These are phyloP conservation scores for Apeltes quadracus DNA, from an alignment of 2,113 vertebrate genomes.

Conservation along the genomic window DNA sequence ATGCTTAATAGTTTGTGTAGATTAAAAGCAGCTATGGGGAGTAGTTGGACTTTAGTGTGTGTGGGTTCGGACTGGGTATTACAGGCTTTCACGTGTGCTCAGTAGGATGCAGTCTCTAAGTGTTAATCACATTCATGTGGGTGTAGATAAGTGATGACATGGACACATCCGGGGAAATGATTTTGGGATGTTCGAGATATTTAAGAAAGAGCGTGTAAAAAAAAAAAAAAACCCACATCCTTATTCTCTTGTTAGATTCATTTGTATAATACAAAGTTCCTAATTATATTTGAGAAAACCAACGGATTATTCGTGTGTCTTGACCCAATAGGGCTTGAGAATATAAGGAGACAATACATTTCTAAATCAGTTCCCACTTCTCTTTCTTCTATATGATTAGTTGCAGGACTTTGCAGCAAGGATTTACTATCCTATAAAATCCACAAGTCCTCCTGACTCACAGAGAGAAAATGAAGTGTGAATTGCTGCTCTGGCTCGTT, in stretches of 20 bases:
- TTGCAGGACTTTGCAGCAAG: constrained; percentile 36
- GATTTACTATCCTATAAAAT: constrained; percentile 72
- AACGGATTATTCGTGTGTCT: neutral
- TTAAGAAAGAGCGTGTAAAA: neutral
- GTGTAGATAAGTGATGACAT: constrained; percentile 38
- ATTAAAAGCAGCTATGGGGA: constrained; percentile 69
- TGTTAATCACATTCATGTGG: constrained; percentile 27
- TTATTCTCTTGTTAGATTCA: neutral
- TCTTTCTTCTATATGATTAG: constrained; percentile 13
- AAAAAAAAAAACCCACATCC: constrained; percentile 3
- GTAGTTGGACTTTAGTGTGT: constrained; percentile 36
- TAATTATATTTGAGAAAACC: neutral
- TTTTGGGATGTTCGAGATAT: neutral
- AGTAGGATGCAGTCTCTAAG: constrained; percentile 25
- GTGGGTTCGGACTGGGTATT: constrained; percentile 44
- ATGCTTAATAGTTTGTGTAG: constrained; percentile 71
- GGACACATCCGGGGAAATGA: constrained; percentile 8
- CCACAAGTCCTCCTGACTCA: constrained; percentile 52
- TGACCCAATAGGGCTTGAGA: neutral
- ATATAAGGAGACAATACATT: neutral
- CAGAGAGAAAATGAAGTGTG: constrained; percentile 67
- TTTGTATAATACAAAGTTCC: neutral
- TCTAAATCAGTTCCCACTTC: neutral
- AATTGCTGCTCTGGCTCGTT: constrained; percentile 59
- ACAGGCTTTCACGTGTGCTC: constrained; percentile 53